phyloP scores from a whole-genome alignment of 2,797 vertebrate species.

The Tapera naevia region DNA sequence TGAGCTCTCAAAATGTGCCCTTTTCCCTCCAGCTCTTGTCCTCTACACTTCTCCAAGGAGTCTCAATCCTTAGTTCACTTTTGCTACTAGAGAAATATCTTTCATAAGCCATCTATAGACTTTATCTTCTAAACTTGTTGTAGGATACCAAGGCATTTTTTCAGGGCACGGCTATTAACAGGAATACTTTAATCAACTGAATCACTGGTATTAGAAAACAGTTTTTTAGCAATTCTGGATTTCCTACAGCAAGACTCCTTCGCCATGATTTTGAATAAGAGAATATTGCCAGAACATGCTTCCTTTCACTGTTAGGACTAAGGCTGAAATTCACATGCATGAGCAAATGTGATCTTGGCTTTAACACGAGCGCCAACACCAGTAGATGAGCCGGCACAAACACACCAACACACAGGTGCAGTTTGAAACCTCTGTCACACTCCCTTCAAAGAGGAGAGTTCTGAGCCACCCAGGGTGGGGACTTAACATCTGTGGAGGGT shows the following conservation, averaged over 20 bases:
- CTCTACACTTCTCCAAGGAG: neutral
- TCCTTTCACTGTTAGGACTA: neutral
- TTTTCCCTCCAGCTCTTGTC: conserved; percentile 30
- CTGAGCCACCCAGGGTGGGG: neutral
- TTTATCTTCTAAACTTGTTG: neutral
- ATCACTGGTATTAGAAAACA: neutral
- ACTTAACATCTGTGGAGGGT: neutral
- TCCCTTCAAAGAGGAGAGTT: neutral
- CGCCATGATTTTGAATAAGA: neutral
- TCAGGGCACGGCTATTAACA: neutral
- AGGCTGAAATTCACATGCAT: neutral
- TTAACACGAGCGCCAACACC: neutral
- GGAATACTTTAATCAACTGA: neutral
- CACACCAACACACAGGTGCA: accelerated
- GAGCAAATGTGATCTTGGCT: neutral
- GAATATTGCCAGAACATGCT: neutral
- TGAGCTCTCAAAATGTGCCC: conserved; percentile 17
- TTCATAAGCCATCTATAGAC: neutral
- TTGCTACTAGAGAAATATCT: neutral
- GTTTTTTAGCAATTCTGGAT: neutral
- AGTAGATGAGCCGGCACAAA: neutral
- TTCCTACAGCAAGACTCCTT: neutral
- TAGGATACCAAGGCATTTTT: neutral
- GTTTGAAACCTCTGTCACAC: neutral
- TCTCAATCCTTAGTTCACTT: neutral